Evolutionary conservation across 92 coral and sea anemone genomes (phyloP), one percentile per base, ranked within the genome.

Genomic region (Epizoanthus stellaris): DNA sequence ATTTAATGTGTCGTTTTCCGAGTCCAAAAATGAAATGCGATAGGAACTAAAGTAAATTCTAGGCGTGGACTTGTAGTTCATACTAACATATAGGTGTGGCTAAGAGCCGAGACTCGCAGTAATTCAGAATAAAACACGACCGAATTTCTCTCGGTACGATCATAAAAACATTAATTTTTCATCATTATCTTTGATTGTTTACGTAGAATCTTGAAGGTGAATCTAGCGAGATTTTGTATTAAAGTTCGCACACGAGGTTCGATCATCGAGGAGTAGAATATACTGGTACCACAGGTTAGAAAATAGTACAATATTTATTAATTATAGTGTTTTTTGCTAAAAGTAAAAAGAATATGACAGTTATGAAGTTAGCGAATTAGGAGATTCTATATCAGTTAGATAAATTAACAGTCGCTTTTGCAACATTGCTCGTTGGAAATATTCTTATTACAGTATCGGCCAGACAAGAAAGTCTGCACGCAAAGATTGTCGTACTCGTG

Each of bases 171-270:
- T 85, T 82, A 85, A 87, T 87, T 85, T 85, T 86, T 80, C 79
- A 87, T 89, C 80, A 80, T 88, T 80, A 91, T 86, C 85, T 86
- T 93, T 75, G 91, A 88, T 91, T 91, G 86, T 88, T 81, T 91
- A 82, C 86, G 77, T 42, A 83, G 84, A 68, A 49, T 80, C 38
- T 75, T 47, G 57, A 87, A 83, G 81, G 85, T 84, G 36, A 76
- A 74, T 77, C 91, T 84, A 43, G 34, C 67, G 86, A 87, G 82
- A 83, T 67, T 58, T 34, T 10, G 62, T 69, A 70, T 21, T 63
- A 25, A 56, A 67, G 6, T 63, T 80, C 14, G 70, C 62, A 19
- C 72, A 43, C 73, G 70, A 63, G 67, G 62, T n/a, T 66, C 23
- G 39, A 21, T 42, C 67, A 45, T 23, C 71, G 47, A 14, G 59